A percentile compares a stretch with the other conserved stretches of the same genome.
Conservation (phyloP, 1,140 invertebrate species). For the Schmidtea mediterranea region DNA sequence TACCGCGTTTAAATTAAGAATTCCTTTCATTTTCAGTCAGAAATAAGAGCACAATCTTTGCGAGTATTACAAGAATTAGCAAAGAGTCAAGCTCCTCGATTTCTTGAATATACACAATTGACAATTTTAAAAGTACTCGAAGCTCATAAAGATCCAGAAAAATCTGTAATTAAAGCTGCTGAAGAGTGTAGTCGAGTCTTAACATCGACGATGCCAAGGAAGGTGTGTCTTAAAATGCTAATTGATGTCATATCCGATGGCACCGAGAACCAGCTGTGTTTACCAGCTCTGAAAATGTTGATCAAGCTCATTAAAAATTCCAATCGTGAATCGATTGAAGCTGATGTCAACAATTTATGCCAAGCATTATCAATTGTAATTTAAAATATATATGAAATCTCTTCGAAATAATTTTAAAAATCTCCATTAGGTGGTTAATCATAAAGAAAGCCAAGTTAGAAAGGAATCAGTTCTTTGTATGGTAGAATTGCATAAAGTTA, state of each 20-base stretch:
- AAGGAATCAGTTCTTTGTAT: conserved; percentile 7
- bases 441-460: conserved; percentile 36
- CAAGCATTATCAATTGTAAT: conserved; percentile 47
- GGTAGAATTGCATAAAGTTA: conserved; percentile 4
- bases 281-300: conserved; percentile 63
- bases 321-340: conserved; percentile 27
- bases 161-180: conserved; percentile 34
- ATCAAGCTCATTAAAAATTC: conserved; percentile 34
- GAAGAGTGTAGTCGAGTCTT: conserved; percentile 43
- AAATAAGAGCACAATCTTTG: conserved; percentile 36
- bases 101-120: conserved; percentile 56
- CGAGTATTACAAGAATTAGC: conserved; percentile 51
- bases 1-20: too few relatives aligned
- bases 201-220: conserved; percentile 40
- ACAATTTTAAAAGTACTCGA: conserved; percentile 57
- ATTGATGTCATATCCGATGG: conserved; percentile 56
- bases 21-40: conserved; percentile 16
- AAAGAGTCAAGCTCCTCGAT: conserved; percentile 42
- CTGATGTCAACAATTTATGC: conserved; percentile 43
- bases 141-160: conserved; percentile 45
- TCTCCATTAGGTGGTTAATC: conserved; percentile 22
- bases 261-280: conserved; percentile 46
- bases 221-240: conserved; percentile 37
- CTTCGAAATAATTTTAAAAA: conserved; percentile 16
- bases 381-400: conserved; percentile 2